Conservation (phyloP, 2,797 vertebrate genomes). For the Prunella strophiata region DNA sequence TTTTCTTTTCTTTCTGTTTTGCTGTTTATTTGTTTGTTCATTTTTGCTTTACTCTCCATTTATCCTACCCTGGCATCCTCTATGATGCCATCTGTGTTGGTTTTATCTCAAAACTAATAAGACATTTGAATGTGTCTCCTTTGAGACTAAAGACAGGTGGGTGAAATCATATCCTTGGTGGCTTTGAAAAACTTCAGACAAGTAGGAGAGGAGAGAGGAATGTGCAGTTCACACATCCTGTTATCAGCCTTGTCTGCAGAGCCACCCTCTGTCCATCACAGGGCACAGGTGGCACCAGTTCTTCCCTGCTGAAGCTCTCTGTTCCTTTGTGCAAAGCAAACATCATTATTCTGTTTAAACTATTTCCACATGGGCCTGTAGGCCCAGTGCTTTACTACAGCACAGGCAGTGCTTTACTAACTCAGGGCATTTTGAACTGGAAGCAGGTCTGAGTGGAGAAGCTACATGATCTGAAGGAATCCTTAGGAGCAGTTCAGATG, state of each 20-base stretch:
- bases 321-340: background rate
- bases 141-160: background rate
- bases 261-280: background rate
- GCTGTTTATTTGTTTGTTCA: background rate
- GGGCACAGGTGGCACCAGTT: background rate
- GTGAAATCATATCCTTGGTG: background rate
- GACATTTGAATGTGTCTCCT: background rate
- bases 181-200: background rate
- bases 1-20: background rate
- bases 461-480: background rate
- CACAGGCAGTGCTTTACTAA: background rate
- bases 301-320: background rate
- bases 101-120: background rate
- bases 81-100: background rate
- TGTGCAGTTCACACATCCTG: background rate
- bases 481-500: background rate
- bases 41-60: background rate
- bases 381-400: background rate
- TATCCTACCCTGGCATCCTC: background rate
- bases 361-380: background rate
- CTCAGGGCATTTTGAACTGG: background rate
- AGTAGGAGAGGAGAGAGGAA: background rate
- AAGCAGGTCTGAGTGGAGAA: background rate
- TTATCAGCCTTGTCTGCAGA: background rate
- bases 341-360: no score